Conservation (phyloP, 2,888 invertebrate genomes). For the Diogma glabrata region DNA sequence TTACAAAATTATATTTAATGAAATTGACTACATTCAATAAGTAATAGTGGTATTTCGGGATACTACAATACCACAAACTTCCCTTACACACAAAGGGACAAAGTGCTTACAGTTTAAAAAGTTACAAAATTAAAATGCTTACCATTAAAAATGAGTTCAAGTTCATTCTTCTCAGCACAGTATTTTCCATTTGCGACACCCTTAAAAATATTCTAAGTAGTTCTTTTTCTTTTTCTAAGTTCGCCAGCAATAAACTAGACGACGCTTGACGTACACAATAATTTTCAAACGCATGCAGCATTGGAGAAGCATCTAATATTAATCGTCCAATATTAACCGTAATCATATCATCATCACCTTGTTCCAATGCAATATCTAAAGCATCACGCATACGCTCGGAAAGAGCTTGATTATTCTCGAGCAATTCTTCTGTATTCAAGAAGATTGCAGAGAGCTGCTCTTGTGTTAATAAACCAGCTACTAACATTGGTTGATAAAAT, state of each 20-base stretch:
- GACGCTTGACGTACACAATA: conserved; percentile 90
- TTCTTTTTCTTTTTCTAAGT: conserved; percentile 90
- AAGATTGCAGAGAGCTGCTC: conserved; percentile 89
- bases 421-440: conserved; percentile 82
- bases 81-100: too few species aligned
- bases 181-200: conserved; percentile 95
- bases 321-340: conserved; percentile 85
- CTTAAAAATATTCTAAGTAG: conserved; percentile 84
- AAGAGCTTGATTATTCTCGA: conserved; percentile 76
- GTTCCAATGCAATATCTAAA: conserved; percentile 72
- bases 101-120: background rate
- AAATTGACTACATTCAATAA: too few species aligned
- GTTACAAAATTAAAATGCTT: conserved; percentile 23
- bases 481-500: conserved; percentile 85
- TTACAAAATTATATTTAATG: too few species aligned
- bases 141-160: conserved; percentile 97
- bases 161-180: conserved; percentile 85
- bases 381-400: conserved; percentile 77
- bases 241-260: conserved; percentile 76
- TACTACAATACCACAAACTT: background rate
- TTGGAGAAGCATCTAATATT: conserved; percentile 79
- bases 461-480: conserved; percentile 79
- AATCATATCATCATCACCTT: conserved; percentile 70
- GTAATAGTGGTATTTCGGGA: too few species aligned
- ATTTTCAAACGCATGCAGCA: conserved; percentile 89